These are phyloP conservation scores for Anthrax anthrax DNA, from an alignment of 2,888 invertebrate genomes.

Conservation along the genomic window DNA sequence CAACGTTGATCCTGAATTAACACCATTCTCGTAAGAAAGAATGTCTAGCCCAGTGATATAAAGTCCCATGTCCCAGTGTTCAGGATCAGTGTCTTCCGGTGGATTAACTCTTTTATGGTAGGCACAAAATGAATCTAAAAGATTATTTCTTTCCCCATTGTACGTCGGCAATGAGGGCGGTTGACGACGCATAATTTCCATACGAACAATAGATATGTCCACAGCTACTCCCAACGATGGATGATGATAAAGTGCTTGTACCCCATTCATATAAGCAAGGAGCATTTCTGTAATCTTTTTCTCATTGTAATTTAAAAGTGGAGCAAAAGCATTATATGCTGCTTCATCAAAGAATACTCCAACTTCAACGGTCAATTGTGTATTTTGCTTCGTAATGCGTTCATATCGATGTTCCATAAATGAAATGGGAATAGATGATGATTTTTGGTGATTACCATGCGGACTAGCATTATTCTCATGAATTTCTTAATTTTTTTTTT, in stretches of 20 bases:
- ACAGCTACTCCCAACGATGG: constrained; percentile 50
- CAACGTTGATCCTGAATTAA: constrained; percentile 60
- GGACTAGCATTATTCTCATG: too few relatives aligned
- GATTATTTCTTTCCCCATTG: constrained; percentile 48
- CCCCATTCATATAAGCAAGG: constrained; percentile 63
- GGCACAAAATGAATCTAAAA: constrained; percentile 61
- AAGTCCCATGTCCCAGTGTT: constrained; percentile 69
- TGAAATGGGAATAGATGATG: too few relatives aligned
- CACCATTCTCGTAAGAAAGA: constrained; percentile 46
- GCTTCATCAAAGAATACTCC: constrained; percentile 63
- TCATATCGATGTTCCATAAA: background rate
- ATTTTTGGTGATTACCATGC: too few relatives aligned
- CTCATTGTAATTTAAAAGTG: constrained; percentile 51
- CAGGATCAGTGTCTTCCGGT: constrained; percentile 47
- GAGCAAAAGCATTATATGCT: constrained; percentile 54
- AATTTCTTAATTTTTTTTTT: too few relatives aligned
- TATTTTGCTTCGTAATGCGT: background rate
- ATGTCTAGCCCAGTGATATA: constrained; percentile 51
- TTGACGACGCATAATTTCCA: constrained; percentile 55
- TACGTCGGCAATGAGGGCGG: constrained; percentile 46
- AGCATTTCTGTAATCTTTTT: constrained; percentile 55
- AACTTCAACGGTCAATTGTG: constrained; percentile 48
- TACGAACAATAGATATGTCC: constrained; percentile 51
- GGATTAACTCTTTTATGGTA: constrained; percentile 54
- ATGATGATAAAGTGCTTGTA: constrained; percentile 68